Conservation (phyloP, 2,888 invertebrate species). For the Andrena chrysosceles region DNA sequence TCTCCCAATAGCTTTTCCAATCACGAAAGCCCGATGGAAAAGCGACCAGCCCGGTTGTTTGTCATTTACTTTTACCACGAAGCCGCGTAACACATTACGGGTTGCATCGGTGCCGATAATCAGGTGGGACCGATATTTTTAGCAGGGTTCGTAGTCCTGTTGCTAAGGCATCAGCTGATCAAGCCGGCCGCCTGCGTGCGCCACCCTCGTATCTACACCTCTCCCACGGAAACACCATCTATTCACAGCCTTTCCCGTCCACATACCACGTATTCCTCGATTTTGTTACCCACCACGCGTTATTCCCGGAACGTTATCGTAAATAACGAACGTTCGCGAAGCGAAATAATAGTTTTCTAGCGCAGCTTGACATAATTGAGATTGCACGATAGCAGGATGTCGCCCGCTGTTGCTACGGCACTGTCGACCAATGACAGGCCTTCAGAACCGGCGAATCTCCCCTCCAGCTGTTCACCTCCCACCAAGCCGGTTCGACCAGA, state of each 20-base stretch:
- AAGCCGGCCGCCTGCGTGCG: conserved; percentile 57
- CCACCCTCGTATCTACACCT: conserved; percentile 62
- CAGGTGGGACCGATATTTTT: conserved; percentile 69
- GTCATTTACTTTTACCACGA: conserved; percentile 35
- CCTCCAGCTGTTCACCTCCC: conserved; percentile 43
- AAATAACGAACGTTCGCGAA: conserved; percentile 9
- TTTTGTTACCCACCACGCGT: not conserved
- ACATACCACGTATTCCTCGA: too few species aligned
- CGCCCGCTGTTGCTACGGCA: conserved; percentile 48
- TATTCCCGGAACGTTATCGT: conserved; percentile 16
- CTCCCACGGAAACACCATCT: not conserved
- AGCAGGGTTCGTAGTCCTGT: conserved; percentile 81
- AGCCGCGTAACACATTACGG: conserved; percentile 39
- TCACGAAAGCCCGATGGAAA: not conserved
- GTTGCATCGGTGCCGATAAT: conserved; percentile 56
- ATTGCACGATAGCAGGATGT: not conserved
- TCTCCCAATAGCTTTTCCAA: not conserved
- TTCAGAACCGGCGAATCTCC: conserved; percentile 64
- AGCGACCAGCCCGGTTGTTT: not conserved
- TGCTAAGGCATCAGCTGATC: conserved; percentile 85
- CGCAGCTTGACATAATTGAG: conserved; percentile 38
- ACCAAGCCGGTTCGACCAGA: conserved; percentile 73
- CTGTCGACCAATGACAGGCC: conserved; percentile 71
- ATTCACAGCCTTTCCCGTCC: not conserved
- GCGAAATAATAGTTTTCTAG: not conserved